These are phyloP conservation scores for Albula goreensis DNA, from an alignment of 2,113 vertebrate genomes.

Conservation along the genomic window DNA sequence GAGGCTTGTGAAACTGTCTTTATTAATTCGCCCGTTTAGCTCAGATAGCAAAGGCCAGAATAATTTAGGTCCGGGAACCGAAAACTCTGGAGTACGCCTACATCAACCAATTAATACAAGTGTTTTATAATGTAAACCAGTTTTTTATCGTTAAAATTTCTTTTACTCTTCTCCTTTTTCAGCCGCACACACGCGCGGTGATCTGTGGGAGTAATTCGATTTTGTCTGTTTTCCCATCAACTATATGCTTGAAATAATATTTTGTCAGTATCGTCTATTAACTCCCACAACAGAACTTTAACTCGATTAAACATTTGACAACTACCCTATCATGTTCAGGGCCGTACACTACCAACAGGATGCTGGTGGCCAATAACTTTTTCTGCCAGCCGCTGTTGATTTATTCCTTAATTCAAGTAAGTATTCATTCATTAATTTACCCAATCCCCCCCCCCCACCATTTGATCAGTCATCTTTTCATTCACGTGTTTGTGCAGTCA, in stretches of 20 bases:
- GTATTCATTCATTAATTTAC: background rate
- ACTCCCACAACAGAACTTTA: background rate
- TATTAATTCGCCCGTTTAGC: constrained; percentile 66
- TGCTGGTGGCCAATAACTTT: background rate
- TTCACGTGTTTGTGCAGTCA: background rate
- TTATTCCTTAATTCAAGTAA: background rate
- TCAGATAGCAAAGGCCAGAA: constrained; percentile 12
- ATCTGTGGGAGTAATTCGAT: too few relatives aligned
- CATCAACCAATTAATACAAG: background rate
- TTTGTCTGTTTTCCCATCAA: background rate
- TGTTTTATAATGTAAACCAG: background rate
- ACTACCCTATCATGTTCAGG: background rate
- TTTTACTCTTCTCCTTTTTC: too few relatives aligned
- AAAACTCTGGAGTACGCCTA: background rate
- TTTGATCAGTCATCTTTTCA: background rate
- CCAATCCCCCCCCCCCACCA: background rate
- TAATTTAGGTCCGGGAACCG: constrained; percentile 17
- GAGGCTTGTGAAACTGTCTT: constrained; percentile 78
- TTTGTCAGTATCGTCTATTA: too few relatives aligned
- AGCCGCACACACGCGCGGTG: too few relatives aligned
- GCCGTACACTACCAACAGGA: background rate
- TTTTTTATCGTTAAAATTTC: background rate
- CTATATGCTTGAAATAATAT: background rate
- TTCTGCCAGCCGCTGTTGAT: background rate
- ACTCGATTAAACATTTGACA: background rate